These are phyloP conservation scores for Caerostris darwini DNA, from an alignment of 1,140 invertebrate species.

Conservation along the genomic window DNA sequence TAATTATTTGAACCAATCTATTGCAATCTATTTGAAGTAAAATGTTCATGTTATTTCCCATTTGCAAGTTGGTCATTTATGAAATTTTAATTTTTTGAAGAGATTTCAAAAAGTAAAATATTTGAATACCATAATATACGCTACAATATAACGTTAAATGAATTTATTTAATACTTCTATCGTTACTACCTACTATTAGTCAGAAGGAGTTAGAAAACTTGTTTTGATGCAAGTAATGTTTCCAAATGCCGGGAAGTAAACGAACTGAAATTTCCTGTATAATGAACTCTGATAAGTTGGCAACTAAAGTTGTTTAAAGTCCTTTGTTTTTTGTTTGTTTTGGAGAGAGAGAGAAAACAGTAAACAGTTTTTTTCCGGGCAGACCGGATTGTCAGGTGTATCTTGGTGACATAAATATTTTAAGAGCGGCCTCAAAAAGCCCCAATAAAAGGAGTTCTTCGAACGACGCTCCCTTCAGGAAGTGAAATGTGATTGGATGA, in stretches of 20 bases:
- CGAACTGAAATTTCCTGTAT: neutral
- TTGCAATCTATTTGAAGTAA: no score
- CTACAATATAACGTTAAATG: no score
- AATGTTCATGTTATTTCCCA: no score
- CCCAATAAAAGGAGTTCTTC: constrained; percentile 16
- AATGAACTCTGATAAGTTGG: neutral
- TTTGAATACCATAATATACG: no score
- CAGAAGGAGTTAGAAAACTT: neutral
- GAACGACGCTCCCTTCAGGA: neutral
- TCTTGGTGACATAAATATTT: constrained; percentile 13
- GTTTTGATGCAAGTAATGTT: neutral
- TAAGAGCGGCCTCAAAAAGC: neutral
- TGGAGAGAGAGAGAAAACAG: neutral
- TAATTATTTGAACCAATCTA: no score
- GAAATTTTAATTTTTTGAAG: no score
- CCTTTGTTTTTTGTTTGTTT: no score
- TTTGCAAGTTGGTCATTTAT: no score
- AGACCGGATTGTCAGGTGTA: neutral
- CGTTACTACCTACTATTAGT: no score
- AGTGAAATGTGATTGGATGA: neutral
- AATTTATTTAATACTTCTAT: no score
- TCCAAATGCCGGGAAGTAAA: neutral
- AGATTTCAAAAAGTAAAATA: no score
- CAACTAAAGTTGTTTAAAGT: neutral
- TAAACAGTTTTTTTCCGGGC: neutral